These are phyloP conservation scores for Neomicropteryx cornuta DNA, from an alignment of 1,140 invertebrate genomes.

Conservation along the genomic window DNA sequence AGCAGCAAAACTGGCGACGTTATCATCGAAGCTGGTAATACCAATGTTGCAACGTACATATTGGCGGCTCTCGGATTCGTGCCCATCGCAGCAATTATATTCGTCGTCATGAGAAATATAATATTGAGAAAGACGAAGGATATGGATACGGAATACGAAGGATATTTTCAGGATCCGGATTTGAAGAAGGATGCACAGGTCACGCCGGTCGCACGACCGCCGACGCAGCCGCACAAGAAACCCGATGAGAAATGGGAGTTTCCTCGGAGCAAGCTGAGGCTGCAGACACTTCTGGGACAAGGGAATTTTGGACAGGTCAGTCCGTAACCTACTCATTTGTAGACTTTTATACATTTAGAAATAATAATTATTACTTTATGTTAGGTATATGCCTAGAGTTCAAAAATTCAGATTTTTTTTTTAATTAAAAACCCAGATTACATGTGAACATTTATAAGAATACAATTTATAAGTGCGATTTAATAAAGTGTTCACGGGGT, in stretches of 20 bases:
- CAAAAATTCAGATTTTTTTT: background rate
- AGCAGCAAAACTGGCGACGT: no score
- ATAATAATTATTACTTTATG: background rate
- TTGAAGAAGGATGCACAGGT: conserved; percentile 37
- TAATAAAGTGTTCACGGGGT: no score
- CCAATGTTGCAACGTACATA: conserved; percentile 44
- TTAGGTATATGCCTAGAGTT: background rate
- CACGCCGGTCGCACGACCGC: conserved; percentile 37
- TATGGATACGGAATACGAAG: conserved; percentile 44
- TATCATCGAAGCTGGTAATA: conserved; percentile 39
- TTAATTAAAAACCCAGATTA: no score
- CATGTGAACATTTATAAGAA: no score
- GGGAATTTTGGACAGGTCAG: conserved; percentile 74
- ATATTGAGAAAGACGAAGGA: conserved; percentile 44
- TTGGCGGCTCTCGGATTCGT: conserved; percentile 46
- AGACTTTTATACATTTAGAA: conserved; percentile 1
- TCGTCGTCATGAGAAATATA: conserved; percentile 41
- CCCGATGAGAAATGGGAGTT: conserved; percentile 61
- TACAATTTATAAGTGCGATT: conserved; percentile 1
- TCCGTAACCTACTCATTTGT: conserved; percentile 12
- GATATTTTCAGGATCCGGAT: conserved; percentile 40
- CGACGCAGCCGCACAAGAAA: conserved; percentile 38
- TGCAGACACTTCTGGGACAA: conserved; percentile 69
- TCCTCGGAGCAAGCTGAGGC: conserved; percentile 60
- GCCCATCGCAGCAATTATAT: conserved; percentile 42